A percentile compares a stretch with the other conserved stretches of the same genome.
phyloP scores from a whole-genome alignment of 2,888 invertebrate species.

The Tenthredo distinguenda region DNA sequence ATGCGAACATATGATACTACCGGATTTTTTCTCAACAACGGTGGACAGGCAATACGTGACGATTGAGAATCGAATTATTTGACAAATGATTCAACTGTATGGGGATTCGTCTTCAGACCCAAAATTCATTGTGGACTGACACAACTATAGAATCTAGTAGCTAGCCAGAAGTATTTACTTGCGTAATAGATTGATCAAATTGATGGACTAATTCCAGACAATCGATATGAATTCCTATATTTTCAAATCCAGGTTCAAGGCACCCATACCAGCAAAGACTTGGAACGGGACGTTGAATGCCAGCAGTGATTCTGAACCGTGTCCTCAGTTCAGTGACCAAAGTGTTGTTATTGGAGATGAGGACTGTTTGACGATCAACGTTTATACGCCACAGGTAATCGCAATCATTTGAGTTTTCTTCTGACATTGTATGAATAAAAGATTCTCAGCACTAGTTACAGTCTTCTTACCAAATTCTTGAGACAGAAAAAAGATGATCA shows the following conservation, averaged over 20 bases:
- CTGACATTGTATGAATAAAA: neutral
- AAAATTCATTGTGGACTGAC: too few species aligned
- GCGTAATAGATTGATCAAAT: too few species aligned
- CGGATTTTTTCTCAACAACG: too few species aligned
- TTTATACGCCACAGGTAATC: conserved; percentile 11
- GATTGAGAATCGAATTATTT: too few species aligned
- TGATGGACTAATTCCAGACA: too few species aligned
- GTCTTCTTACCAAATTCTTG: neutral
- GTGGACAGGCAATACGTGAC: too few species aligned
- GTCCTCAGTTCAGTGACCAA: neutral
- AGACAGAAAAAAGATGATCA: neutral
- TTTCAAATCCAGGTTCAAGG: neutral
- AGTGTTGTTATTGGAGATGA: neutral
- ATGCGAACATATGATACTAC: too few species aligned
- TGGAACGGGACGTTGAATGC: neutral
- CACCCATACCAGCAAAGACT: neutral
- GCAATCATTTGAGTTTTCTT: neutral
- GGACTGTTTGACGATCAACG: conserved; percentile 10
- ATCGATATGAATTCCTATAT: too few species aligned
- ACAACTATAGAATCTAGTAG: too few species aligned
- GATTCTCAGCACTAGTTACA: neutral
- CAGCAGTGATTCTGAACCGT: neutral
- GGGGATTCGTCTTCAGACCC: too few species aligned
- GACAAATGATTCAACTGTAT: too few species aligned
- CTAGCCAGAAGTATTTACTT: too few species aligned